A percentile compares a stretch with the other conserved stretches of the same genome.
These are phyloP conservation scores for Drosophila kikkawai DNA, from an alignment of 1,140 invertebrate genomes.

Conservation along the genomic window DNA sequence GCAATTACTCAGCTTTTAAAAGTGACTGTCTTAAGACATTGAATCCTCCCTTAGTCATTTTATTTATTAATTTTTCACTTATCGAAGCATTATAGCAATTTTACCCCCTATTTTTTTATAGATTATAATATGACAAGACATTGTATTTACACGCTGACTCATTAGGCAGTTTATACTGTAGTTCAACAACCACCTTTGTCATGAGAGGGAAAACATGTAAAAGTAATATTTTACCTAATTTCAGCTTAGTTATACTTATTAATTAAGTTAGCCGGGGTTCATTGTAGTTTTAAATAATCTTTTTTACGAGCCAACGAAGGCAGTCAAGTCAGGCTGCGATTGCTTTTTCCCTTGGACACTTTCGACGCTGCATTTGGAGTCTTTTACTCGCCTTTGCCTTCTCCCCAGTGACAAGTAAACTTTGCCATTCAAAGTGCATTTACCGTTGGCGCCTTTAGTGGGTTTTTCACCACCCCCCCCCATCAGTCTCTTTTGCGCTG, in stretches of 20 bases:
- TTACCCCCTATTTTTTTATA: not conserved
- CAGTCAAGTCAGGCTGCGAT: constrained; percentile 14
- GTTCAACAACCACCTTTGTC: not conserved
- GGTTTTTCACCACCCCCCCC: not conserved
- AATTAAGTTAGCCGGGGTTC: not conserved
- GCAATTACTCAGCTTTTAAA: not conserved
- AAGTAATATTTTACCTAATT: not conserved
- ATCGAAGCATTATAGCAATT: not conserved
- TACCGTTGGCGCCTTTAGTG: constrained; percentile 27
- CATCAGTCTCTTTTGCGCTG: not conserved
- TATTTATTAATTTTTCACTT: not conserved
- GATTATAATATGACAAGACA: too few species aligned
- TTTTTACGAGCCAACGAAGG: not conserved
- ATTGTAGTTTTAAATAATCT: constrained; percentile 1
- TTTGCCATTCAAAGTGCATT: constrained; percentile 54
- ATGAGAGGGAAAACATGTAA: too few species aligned
- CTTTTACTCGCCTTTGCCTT: constrained; percentile 2
- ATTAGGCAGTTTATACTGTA: not conserved
- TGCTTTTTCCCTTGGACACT: constrained; percentile 15
- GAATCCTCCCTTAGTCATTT: not conserved
- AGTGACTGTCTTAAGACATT: not conserved
- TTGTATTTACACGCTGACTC: not conserved
- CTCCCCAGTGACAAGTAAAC: constrained; percentile 37
- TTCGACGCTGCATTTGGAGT: constrained; percentile 7
- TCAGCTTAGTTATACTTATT: not conserved